A percentile compares a stretch with the other conserved stretches of the same genome.
Evolutionary conservation across 37 sponge, comb jelly and placozoan genomes (phyloP).

Genomic region (Petrosia ficiformis): DNA sequence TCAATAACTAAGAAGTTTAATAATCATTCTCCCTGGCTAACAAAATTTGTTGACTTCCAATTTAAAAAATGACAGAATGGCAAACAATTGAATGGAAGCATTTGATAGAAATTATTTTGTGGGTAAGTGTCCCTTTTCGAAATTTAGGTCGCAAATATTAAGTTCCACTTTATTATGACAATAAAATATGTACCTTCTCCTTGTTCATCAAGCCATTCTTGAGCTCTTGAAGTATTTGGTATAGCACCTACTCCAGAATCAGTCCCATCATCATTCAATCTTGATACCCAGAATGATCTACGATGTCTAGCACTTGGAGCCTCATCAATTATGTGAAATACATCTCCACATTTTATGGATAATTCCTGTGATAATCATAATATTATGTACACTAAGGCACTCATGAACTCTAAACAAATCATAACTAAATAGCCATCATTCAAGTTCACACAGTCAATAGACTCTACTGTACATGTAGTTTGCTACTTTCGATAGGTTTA

Average conservation of each 20-base stretch:
- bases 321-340: constrained; percentile 81
- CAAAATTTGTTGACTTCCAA: too few species aligned
- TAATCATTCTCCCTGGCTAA: too few species aligned
- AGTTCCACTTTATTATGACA: neutral
- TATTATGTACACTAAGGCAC: too few species aligned
- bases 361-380: constrained; percentile 76
- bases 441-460: too few species aligned
- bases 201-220: constrained; percentile 66
- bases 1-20: too few species aligned
- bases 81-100: constrained; percentile 1
- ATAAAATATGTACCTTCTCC: constrained; percentile 58
- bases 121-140: too few species aligned
- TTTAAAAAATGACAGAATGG: too few species aligned
- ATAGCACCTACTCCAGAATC: constrained; percentile 71
- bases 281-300: constrained; percentile 64
- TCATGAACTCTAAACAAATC: too few species aligned
- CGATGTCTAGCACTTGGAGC: constrained; percentile 39
- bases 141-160: too few species aligned
- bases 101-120: neutral
- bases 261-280: constrained; percentile 65
- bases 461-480: too few species aligned
- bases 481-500: too few species aligned
- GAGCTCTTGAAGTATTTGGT: constrained; percentile 63
- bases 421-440: too few species aligned
- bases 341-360: constrained; percentile 40